phyloP scores from a whole-genome alignment of 2,113 vertebrate genomes.

The human (Homo sapiens) region GRCh38 chr9:19608001-19608500 shows the following conservation, averaged over 20 bases:
- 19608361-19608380: constrained; percentile 33
- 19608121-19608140: neutral
- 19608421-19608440: neutral
- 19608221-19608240: constrained; percentile 2
- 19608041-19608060: neutral
- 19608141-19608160: neutral
- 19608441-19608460: neutral
- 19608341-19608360: constrained; percentile 1
- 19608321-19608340: constrained; percentile 31
- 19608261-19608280: constrained; percentile 53
- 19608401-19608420: neutral
- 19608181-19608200: neutral
- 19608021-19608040: neutral
- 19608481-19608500: neutral
- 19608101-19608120: neutral
- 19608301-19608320: constrained; percentile 19
- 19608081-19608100: neutral
- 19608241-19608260: constrained; percentile 32
- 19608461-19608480: neutral
- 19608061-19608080: neutral
- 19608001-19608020: constrained; percentile 11
- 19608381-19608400: constrained; percentile 5
- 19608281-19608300: constrained; percentile 53
- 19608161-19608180: neutral
- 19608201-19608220: neutral